Conservation (phyloP, 2,113 vertebrate species). For the Bambusicola thoracicus region DNA sequence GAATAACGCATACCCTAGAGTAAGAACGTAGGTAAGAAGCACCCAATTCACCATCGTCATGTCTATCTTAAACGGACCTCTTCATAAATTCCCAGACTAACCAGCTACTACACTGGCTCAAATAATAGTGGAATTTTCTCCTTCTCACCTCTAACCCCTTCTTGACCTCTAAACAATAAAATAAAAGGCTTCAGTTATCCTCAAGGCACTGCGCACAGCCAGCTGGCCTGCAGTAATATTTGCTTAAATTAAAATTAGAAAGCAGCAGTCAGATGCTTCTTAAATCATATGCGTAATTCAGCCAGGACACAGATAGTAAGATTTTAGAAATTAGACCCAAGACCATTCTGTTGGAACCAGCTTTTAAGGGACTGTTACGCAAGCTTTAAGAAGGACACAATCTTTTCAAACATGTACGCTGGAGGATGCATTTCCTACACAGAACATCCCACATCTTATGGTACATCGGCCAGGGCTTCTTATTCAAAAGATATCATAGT, state of each 20-base stretch:
- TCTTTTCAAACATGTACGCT: neutral
- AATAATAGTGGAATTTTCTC: neutral
- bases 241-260: neutral
- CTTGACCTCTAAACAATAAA: neutral
- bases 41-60: neutral
- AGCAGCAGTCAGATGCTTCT: neutral
- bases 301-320: neutral
- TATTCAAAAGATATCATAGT: neutral
- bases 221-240: neutral
- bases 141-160: neutral
- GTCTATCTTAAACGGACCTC: neutral
- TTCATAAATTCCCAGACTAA: slow-evolving; percentile 13
- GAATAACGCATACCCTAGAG: neutral
- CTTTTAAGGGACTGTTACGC: neutral
- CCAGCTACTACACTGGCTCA: neutral
- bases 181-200: neutral
- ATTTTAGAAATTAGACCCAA: neutral
- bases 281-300: neutral
- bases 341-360: neutral
- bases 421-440: neutral
- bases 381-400: neutral
- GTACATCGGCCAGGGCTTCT: neutral
- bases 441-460: neutral
- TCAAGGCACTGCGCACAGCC: neutral
- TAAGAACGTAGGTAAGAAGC: neutral